Conservation (phyloP, 2,797 vertebrate genomes). For the Sarcophilus harrisii region DNA sequence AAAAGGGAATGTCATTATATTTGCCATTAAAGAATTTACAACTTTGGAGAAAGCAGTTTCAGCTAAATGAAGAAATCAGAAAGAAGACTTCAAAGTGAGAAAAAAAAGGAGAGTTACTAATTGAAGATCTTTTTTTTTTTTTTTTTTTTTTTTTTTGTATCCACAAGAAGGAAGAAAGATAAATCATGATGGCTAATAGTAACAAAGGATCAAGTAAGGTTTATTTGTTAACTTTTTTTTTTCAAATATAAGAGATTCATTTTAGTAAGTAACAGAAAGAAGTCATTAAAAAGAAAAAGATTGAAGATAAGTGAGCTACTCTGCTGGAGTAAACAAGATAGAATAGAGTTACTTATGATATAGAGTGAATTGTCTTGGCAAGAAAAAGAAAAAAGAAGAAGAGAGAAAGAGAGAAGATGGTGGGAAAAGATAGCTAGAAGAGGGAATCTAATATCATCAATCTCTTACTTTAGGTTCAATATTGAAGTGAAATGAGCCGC, state of each 20-base stretch:
- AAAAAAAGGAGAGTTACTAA: background rate
- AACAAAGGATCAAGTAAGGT: background rate
- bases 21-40: background rate
- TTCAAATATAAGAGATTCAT: background rate
- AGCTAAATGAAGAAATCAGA: background rate
- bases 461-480: background rate
- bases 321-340: background rate
- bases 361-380: background rate
- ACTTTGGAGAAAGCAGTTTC: background rate
- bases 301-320: background rate
- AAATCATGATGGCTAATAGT: background rate
- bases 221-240: background rate
- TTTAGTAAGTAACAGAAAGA: background rate
- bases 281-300: background rate
- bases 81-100: background rate
- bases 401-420: background rate
- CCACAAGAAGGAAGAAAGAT: background rate
- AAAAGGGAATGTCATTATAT: background rate
- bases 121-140: background rate
- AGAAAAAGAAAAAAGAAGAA: background rate
- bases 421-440: background rate
- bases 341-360: background rate
- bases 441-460: background rate
- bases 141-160: no score
- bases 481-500: background rate